Evolutionary conservation across 2,797 vertebrate species (phyloP), one percentile per base, ranked within the genome.

Genomic region (Sebastes baramenuke): DNA sequence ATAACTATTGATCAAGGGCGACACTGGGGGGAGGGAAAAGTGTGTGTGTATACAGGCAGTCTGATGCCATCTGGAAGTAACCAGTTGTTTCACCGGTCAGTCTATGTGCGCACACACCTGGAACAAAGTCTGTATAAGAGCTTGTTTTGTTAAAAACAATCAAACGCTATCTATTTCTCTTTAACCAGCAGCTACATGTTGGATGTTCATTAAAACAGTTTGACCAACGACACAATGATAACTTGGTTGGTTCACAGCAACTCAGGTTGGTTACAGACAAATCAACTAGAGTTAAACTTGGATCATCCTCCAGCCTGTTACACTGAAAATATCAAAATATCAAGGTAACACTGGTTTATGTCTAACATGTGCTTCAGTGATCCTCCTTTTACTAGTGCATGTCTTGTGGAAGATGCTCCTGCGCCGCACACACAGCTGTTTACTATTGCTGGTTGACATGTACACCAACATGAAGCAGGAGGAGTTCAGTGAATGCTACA

Each of bases 1-100:
- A 91, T 82, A 89, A 92, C 84, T 91, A 92, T 93, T 84, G 74
- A 81, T 81, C 54, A 74, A 54, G 8, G 59, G 52, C 29, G 6
- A 75, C 24, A 3, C 24, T 46, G 42, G 34, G 38, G 72, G 30
- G 13, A 6, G 55, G 11, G 0, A 7, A 2, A 22, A 30, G 11
- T n/a, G 34, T 27, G 14, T 30, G 30, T 25, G 11, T 67, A 46
- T 2, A 46, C 42, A 46, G 42, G 29, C 59, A n/a, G 22, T 56
- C 49, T 60, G 16, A 68, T 13, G 55, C 65, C 11, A 34, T 32
- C 25, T 68, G 36, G n/a, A 67, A 13, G 11, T 34, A 49, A 59
- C 52, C 13, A 59, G 20, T n/a, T 32, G 18, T 75, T 8, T 22
- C 24, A 56, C 24, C 3, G 20, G 16, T 54, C 30, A 27, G 60